phyloP scores from a whole-genome alignment of 2,888 invertebrate genomes.

The Lordiphosa fenestrarum region DNA sequence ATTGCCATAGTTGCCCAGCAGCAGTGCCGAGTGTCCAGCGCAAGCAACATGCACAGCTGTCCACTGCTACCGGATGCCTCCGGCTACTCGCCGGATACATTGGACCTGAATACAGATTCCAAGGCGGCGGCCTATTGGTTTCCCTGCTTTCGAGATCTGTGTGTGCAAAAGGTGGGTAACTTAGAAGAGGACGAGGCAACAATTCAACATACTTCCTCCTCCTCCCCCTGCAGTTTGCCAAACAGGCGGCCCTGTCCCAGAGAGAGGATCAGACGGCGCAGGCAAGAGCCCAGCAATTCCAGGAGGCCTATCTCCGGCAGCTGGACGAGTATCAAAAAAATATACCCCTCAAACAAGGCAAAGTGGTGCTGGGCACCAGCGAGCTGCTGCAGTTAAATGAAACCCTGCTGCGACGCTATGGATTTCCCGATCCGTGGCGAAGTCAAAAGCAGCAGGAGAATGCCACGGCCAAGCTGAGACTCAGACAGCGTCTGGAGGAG shows the following conservation, averaged over 20 bases:
- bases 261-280: constrained; percentile 82
- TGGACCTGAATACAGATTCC: constrained; percentile 91
- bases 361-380: constrained; percentile 89
- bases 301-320: constrained; percentile 90
- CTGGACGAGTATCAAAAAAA: constrained; percentile 81
- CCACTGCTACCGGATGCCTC: constrained; percentile 89
- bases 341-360: constrained; percentile 80
- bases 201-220: no score
- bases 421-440: constrained; percentile 93
- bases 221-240: constrained; percentile 83
- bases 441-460: constrained; percentile 94
- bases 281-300: constrained; percentile 90
- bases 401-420: constrained; percentile 93
- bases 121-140: constrained; percentile 96
- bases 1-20: constrained; percentile 2
- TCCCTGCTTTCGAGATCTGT: constrained; percentile 90
- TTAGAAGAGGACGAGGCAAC: no score
- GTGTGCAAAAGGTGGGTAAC: constrained; percentile 83
- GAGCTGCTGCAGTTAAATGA: constrained; percentile 95
- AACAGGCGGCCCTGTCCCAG: constrained; percentile 87
- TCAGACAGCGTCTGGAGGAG: constrained; percentile 85
- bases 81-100: constrained; percentile 94
- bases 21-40: constrained; percentile 10
- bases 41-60: constrained; percentile 81
- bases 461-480: constrained; percentile 86